phyloP scores from a whole-genome alignment of 2,797 vertebrate species.

The Platyrinchus mystaceus region DNA sequence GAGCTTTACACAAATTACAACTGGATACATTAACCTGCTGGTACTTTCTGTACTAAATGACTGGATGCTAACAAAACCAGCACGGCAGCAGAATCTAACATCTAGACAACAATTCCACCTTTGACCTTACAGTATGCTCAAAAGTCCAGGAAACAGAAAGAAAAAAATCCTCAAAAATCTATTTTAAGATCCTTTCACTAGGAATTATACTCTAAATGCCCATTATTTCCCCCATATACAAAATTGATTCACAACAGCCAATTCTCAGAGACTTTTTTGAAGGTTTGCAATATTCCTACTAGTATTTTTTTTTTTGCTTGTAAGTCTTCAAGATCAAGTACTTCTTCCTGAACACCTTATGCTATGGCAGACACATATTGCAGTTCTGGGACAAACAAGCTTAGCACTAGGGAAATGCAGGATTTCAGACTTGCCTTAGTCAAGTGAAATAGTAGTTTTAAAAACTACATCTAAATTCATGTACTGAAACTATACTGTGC shows the following conservation, averaged over 20 bases:
- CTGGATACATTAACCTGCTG: background rate
- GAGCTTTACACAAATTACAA: background rate
- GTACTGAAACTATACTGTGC: background rate
- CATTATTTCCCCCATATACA: background rate
- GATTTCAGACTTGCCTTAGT: background rate
- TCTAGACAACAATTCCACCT: background rate
- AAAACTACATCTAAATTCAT: background rate
- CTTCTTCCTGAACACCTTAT: background rate
- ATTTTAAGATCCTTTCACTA: background rate
- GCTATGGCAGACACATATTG: background rate
- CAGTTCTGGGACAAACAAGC: background rate
- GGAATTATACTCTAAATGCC: background rate
- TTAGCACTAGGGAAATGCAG: background rate
- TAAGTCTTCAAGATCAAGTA: background rate
- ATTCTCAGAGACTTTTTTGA: background rate
- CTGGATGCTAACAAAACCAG: background rate
- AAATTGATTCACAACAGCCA: background rate
- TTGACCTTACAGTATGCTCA: background rate
- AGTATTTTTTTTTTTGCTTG: background rate
- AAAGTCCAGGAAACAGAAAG: background rate
- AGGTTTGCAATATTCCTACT: background rate
- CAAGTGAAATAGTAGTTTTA: background rate
- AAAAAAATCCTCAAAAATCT: background rate
- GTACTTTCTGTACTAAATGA: background rate
- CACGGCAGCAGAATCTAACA: background rate